Evolutionary conservation across 2,113 vertebrate genomes (phyloP).

Genomic region (Dermatemys mawii): DNA sequence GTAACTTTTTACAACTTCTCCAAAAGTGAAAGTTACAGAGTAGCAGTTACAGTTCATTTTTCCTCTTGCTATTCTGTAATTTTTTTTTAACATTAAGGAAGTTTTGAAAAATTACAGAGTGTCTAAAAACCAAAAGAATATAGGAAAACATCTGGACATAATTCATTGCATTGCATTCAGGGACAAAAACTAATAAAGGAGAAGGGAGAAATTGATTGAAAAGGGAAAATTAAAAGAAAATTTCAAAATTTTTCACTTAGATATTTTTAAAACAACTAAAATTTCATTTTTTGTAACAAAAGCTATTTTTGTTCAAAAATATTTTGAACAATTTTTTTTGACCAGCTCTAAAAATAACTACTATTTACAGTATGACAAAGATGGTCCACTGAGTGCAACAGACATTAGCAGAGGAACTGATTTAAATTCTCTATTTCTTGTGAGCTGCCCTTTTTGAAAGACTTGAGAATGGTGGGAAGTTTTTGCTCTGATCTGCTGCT

Average conservation of each 20-base stretch:
- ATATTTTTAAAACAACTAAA: neutral
- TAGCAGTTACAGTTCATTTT: neutral
- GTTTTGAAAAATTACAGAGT: neutral
- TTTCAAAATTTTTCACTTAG: neutral
- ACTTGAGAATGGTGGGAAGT: neutral
- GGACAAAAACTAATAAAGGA: neutral
- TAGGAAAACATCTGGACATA: neutral
- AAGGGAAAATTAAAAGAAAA: neutral
- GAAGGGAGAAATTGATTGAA: neutral
- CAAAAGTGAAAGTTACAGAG: neutral
- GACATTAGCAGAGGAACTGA: neutral
- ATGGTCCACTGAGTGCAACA: neutral
- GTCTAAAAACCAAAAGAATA: neutral
- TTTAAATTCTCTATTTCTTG: neutral
- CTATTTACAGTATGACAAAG: neutral
- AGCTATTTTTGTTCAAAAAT: neutral
- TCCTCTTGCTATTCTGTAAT: neutral
- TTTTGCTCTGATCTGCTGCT: neutral
- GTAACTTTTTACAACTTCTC: neutral
- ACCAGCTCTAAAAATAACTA: neutral
- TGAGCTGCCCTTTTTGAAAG: neutral
- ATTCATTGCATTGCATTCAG: neutral
- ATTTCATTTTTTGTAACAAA: neutral
- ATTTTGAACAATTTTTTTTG: neutral
- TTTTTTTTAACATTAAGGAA: neutral